phyloP scores from a whole-genome alignment of 1,140 invertebrate species.

The Brachionus sp. region DNA sequence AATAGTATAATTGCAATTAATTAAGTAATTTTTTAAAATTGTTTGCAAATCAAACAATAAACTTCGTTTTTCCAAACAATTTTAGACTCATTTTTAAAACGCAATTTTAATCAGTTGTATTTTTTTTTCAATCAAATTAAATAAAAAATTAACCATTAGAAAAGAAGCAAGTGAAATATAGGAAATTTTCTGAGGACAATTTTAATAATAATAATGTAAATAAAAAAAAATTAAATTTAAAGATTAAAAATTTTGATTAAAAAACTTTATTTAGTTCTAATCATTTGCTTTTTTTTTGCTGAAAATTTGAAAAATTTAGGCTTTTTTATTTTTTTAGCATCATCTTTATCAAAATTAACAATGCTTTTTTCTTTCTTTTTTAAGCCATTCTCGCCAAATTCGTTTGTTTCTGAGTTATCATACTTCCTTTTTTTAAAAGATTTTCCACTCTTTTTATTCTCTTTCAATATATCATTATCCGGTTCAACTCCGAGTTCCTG shows the following conservation, averaged over 20 bases:
- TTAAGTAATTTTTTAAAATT: too few species aligned
- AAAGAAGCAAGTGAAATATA: too few species aligned
- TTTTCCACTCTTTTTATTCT: background rate
- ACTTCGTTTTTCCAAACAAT: too few species aligned
- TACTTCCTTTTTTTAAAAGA: background rate
- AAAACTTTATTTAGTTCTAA: slow-evolving; percentile 33
- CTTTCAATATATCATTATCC: slow-evolving; percentile 66
- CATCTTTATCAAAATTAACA: background rate
- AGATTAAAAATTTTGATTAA: too few species aligned
- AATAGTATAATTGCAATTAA: too few species aligned
- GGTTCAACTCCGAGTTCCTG: slow-evolving; percentile 80
- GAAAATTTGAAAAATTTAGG: slow-evolving; percentile 7
- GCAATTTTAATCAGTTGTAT: too few species aligned
- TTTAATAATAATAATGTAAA: too few species aligned
- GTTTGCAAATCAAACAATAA: too few species aligned
- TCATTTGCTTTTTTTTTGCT: background rate
- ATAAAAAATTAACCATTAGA: too few species aligned
- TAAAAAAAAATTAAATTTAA: too few species aligned
- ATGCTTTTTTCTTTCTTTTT: background rate
- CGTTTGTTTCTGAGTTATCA: background rate
- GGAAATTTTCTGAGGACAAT: too few species aligned
- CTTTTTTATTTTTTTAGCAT: background rate
- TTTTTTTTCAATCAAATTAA: background rate
- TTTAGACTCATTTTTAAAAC: too few species aligned
- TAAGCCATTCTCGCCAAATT: background rate